Base-by-base conservation (phyloP, 2,888 invertebrate species). In the Caenorhabditis sp. region DNA sequence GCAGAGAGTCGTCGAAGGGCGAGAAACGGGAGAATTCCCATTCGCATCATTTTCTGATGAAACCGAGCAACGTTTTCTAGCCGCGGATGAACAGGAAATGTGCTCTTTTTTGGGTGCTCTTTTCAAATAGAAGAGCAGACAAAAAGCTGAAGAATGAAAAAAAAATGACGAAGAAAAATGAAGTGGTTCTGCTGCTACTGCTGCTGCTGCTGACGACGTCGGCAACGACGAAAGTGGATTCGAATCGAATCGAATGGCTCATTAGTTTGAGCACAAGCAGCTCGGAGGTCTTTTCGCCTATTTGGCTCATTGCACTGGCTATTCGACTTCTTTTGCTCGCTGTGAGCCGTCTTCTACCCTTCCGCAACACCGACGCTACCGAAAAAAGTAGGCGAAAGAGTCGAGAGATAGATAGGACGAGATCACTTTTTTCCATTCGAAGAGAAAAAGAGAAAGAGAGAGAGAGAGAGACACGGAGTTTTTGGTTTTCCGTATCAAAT, bases 211-310 rank as follows among this genome's bases (percentile, higher is more conserved):
- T n/a, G n/a, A n/a, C n/a, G n/a, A n/a, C n/a, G n/a, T n/a, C n/a
- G n/a, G n/a, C n/a, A n/a, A n/a, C n/a, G 40, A 20, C 28, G 24
- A 20, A 53, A 65, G 26, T 53, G 53, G 53, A 53, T 53, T 65
- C 40, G 44, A 67, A 56, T 58, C 56, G 58, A 58, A 68, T 58
- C 56, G 58, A 58, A 68, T 67, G 67, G 32, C 67, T 67, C 67
- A 67, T 67, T 67, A 67, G 67, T 67, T 55, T 67, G 67, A 67
- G 67, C 50, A 9, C 3, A 11, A 32, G 32, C 47, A 47, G 47
- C 24, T 24, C 51, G n/a, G 51, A 51, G 51, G 51, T 51, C 51
- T 24, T 26, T 47, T 47, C 47, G 22, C 24, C 51, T 51, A 51
- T 51, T 51, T 51, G 51, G 51, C 51, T 51, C 51, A 51, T 51